Conservation (phyloP, 2,797 vertebrate genomes). For the Myotis myotis region DNA sequence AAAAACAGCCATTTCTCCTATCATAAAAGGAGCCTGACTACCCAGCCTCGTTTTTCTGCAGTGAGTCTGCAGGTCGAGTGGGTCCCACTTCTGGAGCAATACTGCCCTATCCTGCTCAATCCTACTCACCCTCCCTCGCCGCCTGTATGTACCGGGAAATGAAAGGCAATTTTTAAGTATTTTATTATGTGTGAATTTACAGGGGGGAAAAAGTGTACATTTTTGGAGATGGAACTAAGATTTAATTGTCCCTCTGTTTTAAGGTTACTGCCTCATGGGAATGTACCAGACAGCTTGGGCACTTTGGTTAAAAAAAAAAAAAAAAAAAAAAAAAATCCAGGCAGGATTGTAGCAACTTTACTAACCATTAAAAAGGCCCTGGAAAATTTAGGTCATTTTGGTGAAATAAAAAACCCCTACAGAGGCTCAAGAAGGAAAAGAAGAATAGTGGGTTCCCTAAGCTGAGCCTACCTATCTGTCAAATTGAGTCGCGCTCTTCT, state of each 20-base stretch:
- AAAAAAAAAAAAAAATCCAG: slow-evolving; percentile 8
- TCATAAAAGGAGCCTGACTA: slow-evolving; percentile 83
- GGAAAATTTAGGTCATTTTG: slow-evolving; percentile 60
- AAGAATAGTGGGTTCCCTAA: not conserved
- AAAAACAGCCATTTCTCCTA: slow-evolving; percentile 84
- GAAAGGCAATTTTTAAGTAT: slow-evolving; percentile 77
- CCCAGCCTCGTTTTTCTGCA: slow-evolving; percentile 79
- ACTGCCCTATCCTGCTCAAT: not conserved
- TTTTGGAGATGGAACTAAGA: slow-evolving; percentile 71
- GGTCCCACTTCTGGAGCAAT: slow-evolving; percentile 50
- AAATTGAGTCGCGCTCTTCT: not conserved
- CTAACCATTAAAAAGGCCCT: slow-evolving; percentile 42
- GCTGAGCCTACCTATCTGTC: not conserved
- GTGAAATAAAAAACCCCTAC: not conserved
- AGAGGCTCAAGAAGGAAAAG: slow-evolving; percentile 23
- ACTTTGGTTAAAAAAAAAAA: slow-evolving; percentile 36
- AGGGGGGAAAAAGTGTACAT: slow-evolving; percentile 17
- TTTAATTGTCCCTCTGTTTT: slow-evolving; percentile 78
- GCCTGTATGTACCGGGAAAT: slow-evolving; percentile 72
- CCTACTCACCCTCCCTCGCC: not conserved
- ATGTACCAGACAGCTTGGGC: slow-evolving; percentile 35
- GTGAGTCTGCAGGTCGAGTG: slow-evolving; percentile 68
- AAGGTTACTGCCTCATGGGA: slow-evolving; percentile 62
- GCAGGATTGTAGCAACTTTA: slow-evolving; percentile 48
- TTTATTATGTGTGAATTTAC: slow-evolving; percentile 81